Base-by-base conservation (phyloP, 2,888 invertebrate species). In the Drosophila cyrtoloma region DNA sequence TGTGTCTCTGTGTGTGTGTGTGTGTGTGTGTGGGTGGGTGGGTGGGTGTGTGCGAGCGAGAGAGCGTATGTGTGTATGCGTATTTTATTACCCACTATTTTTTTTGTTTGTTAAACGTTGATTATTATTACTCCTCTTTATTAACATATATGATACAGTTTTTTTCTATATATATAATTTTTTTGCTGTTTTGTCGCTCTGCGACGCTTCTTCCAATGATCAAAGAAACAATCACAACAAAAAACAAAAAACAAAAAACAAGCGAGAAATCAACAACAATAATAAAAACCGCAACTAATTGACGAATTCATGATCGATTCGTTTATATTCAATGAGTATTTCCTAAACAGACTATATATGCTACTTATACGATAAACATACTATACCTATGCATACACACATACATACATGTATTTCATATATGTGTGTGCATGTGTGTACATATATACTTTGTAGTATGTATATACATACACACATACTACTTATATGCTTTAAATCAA, bases 301-400 rank as follows among this genome's bases (percentile, higher is more conserved):
- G 61, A 81, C 79, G 81, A 79, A 77, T 70, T 63, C 47, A 56
- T 51, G 47, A 57, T 53, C 52, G 62, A 74, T 83, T 82, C 82
- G 85, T 76, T 82, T 64, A 79, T 72, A 77, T 80, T 86, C 85
- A 68, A 85, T 77, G 86, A 86, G 86, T 86, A 86, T 86, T 86
- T 86, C 86, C 87, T 87, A 86, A 80, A 86, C 87, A 86, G 87
- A 87, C 87, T 84, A 83, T 80, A 83, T 80, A 75, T 66, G 70
- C 59, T 78, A 81, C 75, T 79, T 83, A 71, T 79, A 82, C 67
- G 55, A 66, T 66, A 51, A 52, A 59, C 60, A 57, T 62, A 76
- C 69, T 83, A 85, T 80, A 71, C 71, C 61, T 82, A 84, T 75
- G 79, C 66, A 81, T 84, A 83, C 71, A 53, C 62, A 79, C 72